Evolutionary conservation across 2,797 vertebrate species (phyloP), one percentile per base, ranked within the genome.

Genomic region (Enteromius anoplus): DNA sequence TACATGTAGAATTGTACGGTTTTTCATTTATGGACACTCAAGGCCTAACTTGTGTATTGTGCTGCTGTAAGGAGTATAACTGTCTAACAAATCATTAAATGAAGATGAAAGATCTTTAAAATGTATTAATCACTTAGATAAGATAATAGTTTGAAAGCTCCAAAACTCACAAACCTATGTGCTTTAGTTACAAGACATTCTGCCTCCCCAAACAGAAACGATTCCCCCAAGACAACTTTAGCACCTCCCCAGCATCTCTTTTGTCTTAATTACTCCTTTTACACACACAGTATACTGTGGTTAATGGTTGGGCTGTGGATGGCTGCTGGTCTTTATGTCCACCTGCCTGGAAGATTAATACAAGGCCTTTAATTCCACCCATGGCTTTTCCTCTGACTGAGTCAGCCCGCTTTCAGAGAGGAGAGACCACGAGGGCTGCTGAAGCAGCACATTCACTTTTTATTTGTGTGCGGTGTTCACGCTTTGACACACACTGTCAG

Each of bases 401-500:
- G 60, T 76, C 76, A 75, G 70, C 23, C 64, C 32, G 26, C 62
- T 83, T 75, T 83, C 77, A 80, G 42, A 37, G 75, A 75, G 72
- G 42, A 47, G 75, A 80, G 49, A 85, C 76, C 78, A 78, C 19
- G 15, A 78, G 76, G 14, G 66, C n/a, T 85, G 86, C 86, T 85
- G 84, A 87, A 72, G 49, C 84, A 78, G 86, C 84, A 45, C 55
- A 53, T 80, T 87, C 71, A 47, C 51, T 75, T 78, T 85, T 83
- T 85, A 85, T 87, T 87, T 87, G 86, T 85, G 71, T 80, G 71
- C 68, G 2, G 84, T 19, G 51, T 75, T 71, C 29, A 73, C 29
- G 40, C 77, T 77, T 84, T 85, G 86, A 83, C 84, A 85, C 84
- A 68, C 69, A 70, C 86, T 75, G 84, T 87, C 86, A 85, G 84